Base-by-base conservation (phyloP, 2,888 invertebrate species). In the Apodemia hepburni region DNA sequence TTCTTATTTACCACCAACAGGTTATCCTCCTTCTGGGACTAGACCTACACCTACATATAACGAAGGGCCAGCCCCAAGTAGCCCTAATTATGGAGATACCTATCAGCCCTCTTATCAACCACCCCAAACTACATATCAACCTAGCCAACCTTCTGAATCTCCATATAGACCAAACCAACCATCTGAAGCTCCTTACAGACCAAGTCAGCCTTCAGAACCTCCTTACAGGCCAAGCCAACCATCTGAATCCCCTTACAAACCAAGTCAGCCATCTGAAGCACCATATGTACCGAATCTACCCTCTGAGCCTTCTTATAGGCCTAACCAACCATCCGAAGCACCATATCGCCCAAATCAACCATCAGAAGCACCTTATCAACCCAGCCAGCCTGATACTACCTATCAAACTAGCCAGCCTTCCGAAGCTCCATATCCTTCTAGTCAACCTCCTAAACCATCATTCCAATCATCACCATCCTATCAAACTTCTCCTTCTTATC, bases 1-100 rank as follows among this genome's bases (percentile, higher is more conserved):
- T 12, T 74, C 74, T 18, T 88, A 88, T 62, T 76, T 88, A 4
- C 90, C 88, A 29, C 84, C 85, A n/a, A 84, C 80, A 7, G 91
- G 87, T 7, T 91, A 85, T 69, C 92, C 87, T 17, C 77, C 80
- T 35, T 74, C 90, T 17, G 91, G 91, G 12, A 78, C 79, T 17
- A 82, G 85, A 5, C 92, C 92, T 1, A 83, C 86, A 3, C 90
- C 89, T 2, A 67, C 81, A 1, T 92, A 89, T 69, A 84, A 66
- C 54, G 91, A 91, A 68, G 90, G 88, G 2, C 77, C 82, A 7
- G 74, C 80, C 3, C 73, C 77, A n/a, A 77, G 79, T 33, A 78
- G 71, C 67, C 78, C 76, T 12, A 22, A 22, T 22, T 51, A 27
- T 51, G 22, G 27, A 22, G 27, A 51, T 12, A 69, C 75, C 12